A percentile compares a stretch with the other conserved stretches of the same genome.
Conservation (phyloP, 1,140 invertebrate genomes). For the Asbolus verrucosus region DNA sequence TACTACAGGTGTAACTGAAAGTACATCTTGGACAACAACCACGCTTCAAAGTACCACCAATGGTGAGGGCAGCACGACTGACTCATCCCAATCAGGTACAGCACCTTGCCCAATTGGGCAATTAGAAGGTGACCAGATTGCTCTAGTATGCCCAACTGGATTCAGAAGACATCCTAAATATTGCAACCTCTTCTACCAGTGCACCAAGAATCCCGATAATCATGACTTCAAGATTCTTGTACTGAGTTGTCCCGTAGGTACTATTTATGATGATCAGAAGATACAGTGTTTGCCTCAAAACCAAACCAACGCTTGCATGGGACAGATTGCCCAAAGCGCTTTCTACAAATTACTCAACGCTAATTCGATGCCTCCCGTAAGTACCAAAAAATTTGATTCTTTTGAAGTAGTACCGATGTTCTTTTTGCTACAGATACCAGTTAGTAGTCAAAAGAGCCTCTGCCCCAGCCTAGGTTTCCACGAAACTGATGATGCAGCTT, state of each 20-base stretch:
- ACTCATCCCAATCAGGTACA: conserved; percentile 47
- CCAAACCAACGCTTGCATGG: conserved; percentile 71
- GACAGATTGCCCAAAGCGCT: conserved; percentile 67
- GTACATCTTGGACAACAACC: conserved; percentile 53
- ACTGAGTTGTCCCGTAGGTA: conserved; percentile 80
- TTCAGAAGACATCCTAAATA: conserved; percentile 85
- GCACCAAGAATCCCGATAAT: conserved; percentile 71
- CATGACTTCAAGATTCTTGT: conserved; percentile 79
- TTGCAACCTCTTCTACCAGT: conserved; percentile 88
- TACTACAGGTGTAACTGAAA: not conserved
- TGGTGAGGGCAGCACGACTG: conserved; percentile 47
- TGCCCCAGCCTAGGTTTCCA: conserved; percentile 79
- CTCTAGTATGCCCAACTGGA: conserved; percentile 82
- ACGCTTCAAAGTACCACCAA: conserved; percentile 59
- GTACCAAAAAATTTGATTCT: conserved; percentile 57
- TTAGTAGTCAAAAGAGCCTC: conserved; percentile 67
- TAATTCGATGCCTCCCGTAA: conserved; percentile 71
- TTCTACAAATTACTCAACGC: conserved; percentile 69
- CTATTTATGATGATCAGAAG: conserved; percentile 79
- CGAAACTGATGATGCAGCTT: conserved; percentile 73
- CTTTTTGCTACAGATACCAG: conserved; percentile 71
- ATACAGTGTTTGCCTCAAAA: conserved; percentile 76
- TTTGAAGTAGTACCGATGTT: conserved; percentile 8
- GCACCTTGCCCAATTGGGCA: conserved; percentile 59
- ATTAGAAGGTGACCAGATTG: conserved; percentile 74